These are phyloP conservation scores for Labroides dimidiatus DNA, from an alignment of 2,797 vertebrate species.

Conservation along the genomic window DNA sequence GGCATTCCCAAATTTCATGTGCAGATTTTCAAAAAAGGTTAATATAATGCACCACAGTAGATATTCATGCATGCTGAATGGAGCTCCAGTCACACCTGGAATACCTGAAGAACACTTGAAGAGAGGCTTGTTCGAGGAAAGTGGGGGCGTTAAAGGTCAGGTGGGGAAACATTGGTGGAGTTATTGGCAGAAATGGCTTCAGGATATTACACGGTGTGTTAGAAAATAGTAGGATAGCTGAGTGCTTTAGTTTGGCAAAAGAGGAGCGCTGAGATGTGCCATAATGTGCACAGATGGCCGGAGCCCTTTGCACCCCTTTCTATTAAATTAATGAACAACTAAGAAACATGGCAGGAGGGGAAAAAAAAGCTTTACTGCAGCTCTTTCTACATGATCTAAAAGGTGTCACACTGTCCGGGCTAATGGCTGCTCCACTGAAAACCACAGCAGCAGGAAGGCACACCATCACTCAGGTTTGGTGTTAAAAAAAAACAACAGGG, in stretches of 20 bases:
- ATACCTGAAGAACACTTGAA: no score
- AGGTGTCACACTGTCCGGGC: slow-evolving; percentile 3
- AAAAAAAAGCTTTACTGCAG: slow-evolving; percentile 4
- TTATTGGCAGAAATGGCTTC: neutral
- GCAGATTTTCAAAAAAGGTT: slow-evolving; percentile 3
- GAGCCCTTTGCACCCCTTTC: slow-evolving; percentile 13
- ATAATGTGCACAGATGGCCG: slow-evolving; percentile 10
- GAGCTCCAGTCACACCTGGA: neutral
- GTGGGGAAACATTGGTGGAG: no score
- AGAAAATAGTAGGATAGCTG: neutral
- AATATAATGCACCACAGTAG: neutral
- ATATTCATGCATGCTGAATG: neutral
- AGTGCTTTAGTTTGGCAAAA: neutral
- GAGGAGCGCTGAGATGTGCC: neutral
- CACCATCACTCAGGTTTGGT: slow-evolving; percentile 48
- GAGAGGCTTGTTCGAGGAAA: no score
- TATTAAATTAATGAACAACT: slow-evolving; percentile 17
- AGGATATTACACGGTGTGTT: neutral
- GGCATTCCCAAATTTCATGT: no score
- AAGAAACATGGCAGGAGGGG: neutral
- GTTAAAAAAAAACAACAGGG: slow-evolving; percentile 1
- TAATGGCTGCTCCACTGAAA: slow-evolving; percentile 31
- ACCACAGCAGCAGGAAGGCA: slow-evolving; percentile 33
- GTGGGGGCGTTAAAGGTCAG: neutral
- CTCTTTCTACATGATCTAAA: neutral